Evolutionary conservation across 1,140 invertebrate genomes (phyloP).

Genomic region (Gryon sp.): DNA sequence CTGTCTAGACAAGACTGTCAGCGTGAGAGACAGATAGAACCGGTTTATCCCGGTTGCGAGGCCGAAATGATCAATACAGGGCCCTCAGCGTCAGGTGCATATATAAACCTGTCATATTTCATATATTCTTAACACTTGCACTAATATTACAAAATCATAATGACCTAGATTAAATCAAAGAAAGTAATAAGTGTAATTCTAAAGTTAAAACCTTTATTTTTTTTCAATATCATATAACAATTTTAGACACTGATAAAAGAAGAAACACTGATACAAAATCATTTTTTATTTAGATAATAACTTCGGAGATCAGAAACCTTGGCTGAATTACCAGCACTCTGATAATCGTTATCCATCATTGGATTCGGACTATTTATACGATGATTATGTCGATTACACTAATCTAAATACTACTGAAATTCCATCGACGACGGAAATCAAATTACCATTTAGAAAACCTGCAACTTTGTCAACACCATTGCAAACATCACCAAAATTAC

Average conservation of each 20-base stretch:
- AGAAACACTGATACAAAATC: no score
- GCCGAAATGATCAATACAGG: constrained; percentile 81
- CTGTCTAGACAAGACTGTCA: constrained; percentile 85
- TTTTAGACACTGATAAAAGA: no score
- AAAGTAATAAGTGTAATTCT: no score
- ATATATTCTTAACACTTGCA: background rate
- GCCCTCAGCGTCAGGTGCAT: constrained; percentile 67
- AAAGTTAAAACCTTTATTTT: no score
- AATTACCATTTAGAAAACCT: constrained; percentile 23
- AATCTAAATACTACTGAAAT: constrained; percentile 77
- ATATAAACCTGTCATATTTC: constrained; percentile 7
- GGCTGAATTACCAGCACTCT: constrained; percentile 70
- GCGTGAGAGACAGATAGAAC: constrained; percentile 79
- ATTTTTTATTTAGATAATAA: constrained; percentile 17
- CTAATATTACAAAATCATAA: no score
- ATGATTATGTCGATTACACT: constrained; percentile 88
- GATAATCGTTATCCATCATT: constrained; percentile 80
- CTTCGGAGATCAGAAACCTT: constrained; percentile 41
- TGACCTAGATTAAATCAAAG: no score
- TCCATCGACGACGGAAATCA: constrained; percentile 13
- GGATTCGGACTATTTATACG: constrained; percentile 89
- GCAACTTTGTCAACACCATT: constrained; percentile 28
- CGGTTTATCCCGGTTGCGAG: constrained; percentile 83
- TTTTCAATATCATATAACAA: no score
- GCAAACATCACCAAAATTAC: background rate